Evolutionary conservation across 2,113 vertebrate genomes (phyloP).

Genomic region (Ovibos moschatus): DNA sequence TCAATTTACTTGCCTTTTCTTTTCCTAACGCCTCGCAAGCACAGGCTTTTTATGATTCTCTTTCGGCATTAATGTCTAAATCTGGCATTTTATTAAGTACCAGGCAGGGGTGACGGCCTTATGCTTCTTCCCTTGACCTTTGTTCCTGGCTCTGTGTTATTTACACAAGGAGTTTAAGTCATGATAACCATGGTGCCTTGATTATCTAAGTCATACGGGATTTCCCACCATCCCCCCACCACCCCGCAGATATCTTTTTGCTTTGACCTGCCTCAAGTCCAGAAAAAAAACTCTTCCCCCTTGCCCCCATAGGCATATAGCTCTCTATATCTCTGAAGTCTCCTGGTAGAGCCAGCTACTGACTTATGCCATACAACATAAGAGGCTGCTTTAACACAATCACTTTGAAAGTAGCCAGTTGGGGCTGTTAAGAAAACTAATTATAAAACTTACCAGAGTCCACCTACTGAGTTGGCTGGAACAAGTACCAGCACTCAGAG

Average conservation of each 20-base stretch:
- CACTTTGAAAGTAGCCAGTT: constrained; percentile 15
- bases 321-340: not conserved
- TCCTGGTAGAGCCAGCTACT: not conserved
- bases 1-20: not conserved
- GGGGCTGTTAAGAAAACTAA: constrained; percentile 35
- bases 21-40: not conserved
- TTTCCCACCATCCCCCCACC: too few species aligned
- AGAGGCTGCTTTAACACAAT: not conserved
- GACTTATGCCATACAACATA: not conserved
- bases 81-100: not conserved
- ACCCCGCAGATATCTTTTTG: not conserved
- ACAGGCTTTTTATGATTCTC: not conserved
- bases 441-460: not conserved
- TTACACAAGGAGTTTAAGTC: not conserved
- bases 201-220: not conserved
- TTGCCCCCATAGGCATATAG: not conserved
- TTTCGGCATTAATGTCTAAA: not conserved
- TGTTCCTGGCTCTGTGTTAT: not conserved
- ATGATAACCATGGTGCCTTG: too few species aligned
- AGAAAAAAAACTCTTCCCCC: not conserved
- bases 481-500: not conserved
- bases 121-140: not conserved
- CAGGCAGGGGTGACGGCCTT: not conserved
- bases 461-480: constrained; percentile 19
- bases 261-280: not conserved